A percentile compares a stretch with the other conserved stretches of the same genome.
Conservation (phyloP, 2,797 vertebrate species). For the Chelon labrosus region DNA sequence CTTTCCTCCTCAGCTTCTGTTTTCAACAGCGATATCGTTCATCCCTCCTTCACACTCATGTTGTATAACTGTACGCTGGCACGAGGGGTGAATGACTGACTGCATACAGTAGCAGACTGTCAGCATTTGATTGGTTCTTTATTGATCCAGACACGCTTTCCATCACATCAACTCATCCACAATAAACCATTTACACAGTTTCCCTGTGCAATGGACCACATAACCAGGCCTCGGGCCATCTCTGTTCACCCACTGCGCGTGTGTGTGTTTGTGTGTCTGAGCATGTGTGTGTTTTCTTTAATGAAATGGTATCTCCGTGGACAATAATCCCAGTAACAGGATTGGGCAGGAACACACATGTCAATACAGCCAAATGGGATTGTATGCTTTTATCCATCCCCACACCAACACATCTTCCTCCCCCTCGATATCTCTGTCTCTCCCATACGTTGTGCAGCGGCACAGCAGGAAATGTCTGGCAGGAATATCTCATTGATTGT, state of each 20-base stretch:
- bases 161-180: conserved; percentile 91
- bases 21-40: conserved; percentile 52
- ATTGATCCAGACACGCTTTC: conserved; percentile 89
- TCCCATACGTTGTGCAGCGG: conserved; percentile 25
- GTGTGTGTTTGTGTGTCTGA: conserved; percentile 15
- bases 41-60: conserved; percentile 68
- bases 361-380: conserved; percentile 88
- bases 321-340: conserved; percentile 89
- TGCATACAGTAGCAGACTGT: conserved; percentile 86
- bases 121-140: conserved; percentile 86
- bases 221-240: conserved; percentile 84
- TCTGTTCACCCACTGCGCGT: conserved; percentile 62
- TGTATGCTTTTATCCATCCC: conserved; percentile 77
- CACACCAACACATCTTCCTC: conserved; percentile 60
- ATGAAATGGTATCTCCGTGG: conserved; percentile 88
- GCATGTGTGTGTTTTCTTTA: conserved; percentile 80
- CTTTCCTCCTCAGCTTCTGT: conserved; percentile 24
- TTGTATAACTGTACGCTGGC: conserved; percentile 65
- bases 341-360: conserved; percentile 86
- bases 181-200: conserved; percentile 90
- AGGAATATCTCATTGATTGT: conserved; percentile 51
- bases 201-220: conserved; percentile 86
- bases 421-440: background rate
- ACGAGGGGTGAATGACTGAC: conserved; percentile 80
- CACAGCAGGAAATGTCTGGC: conserved; percentile 45